Evolutionary conservation across 2,113 vertebrate genomes (phyloP).

Genomic region (Neolamprologus modestus): DNA sequence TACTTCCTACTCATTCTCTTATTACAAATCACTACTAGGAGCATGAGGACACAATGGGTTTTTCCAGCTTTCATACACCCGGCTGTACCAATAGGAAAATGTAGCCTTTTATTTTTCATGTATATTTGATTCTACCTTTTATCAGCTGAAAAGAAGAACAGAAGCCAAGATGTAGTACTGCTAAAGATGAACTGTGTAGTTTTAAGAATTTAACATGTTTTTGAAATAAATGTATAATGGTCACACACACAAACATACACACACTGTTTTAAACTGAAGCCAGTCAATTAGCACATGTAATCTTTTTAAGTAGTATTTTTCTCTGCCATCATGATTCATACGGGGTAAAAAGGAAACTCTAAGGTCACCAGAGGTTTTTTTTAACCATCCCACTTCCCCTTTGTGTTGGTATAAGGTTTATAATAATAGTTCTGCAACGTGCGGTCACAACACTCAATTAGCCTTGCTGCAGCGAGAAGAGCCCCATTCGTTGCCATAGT

Average conservation of each 20-base stretch:
- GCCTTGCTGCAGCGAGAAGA: constrained; percentile 44
- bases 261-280: neutral
- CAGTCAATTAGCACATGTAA: neutral
- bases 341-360: neutral
- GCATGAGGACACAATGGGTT: neutral
- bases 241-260: neutral
- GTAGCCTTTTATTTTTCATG: neutral
- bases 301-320: neutral
- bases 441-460: constrained; percentile 56
- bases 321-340: neutral
- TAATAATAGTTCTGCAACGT: constrained; percentile 23
- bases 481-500: constrained; percentile 68
- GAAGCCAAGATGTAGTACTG: neutral
- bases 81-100: neutral
- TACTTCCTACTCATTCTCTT: neutral
- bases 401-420: constrained; percentile 15
- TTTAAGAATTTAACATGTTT: neutral
- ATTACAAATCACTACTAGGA: neutral
- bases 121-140: neutral
- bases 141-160: neutral
- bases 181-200: neutral
- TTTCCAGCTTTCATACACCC: neutral
- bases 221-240: neutral
- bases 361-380: neutral
- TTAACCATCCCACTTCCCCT: neutral